phyloP scores from a whole-genome alignment of 2,113 vertebrate species.

The Chlorocebus sabaeus region DNA sequence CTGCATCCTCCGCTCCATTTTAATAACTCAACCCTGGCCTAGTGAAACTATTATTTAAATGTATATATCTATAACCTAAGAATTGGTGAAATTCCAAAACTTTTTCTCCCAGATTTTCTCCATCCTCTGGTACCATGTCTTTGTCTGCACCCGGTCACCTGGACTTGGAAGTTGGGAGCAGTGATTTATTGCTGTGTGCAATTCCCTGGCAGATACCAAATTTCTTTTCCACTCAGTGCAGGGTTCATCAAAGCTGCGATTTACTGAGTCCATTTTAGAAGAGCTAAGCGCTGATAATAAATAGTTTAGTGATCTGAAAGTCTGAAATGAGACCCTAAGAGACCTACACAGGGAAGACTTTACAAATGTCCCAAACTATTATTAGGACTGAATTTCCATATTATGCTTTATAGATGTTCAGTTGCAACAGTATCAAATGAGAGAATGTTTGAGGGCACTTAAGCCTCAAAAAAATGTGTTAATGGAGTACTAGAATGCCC shows the following conservation, averaged over 20 bases:
- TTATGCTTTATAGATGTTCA: not conserved
- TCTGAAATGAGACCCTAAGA: not conserved
- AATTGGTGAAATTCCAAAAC: not conserved
- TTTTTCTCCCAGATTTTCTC: not conserved
- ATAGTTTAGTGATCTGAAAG: not conserved
- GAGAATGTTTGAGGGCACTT: not conserved
- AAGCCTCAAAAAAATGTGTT: not conserved
- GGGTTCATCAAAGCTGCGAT: not conserved
- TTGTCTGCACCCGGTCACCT: not conserved
- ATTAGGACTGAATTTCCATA: not conserved
- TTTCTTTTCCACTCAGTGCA: not conserved
- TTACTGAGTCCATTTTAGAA: constrained; percentile 1
- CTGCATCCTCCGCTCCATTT: not conserved
- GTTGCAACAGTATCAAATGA: not conserved
- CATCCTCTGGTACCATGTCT: not conserved
- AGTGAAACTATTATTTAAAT: not conserved
- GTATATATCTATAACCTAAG: not conserved
- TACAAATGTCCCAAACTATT: not conserved
- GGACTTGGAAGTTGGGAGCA: not conserved
- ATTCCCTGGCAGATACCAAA: not conserved
- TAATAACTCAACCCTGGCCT: not conserved
- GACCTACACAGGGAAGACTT: not conserved
- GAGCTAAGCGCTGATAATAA: not conserved
- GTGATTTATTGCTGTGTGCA: not conserved
- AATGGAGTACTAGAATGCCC: not conserved